phyloP scores from a whole-genome alignment of 2,797 vertebrate genomes.

The Octomys mimax region DNA sequence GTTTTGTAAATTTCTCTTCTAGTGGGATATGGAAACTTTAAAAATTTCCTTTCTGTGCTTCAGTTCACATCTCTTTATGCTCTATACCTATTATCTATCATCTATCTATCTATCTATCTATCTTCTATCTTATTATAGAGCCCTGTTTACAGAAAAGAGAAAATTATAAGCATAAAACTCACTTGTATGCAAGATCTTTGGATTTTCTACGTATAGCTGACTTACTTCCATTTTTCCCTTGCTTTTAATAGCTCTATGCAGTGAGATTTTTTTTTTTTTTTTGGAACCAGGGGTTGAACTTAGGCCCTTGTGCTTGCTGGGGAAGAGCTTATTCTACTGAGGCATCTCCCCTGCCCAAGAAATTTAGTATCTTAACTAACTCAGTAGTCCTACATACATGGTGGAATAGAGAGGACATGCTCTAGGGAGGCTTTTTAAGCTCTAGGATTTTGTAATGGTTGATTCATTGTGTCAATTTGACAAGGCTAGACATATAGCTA shows the following conservation, averaged over 20 bases:
- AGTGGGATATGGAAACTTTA: not conserved
- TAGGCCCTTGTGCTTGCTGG: too few relatives aligned
- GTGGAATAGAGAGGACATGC: not conserved
- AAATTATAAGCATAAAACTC: not conserved
- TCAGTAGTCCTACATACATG: not conserved
- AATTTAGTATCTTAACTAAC: not conserved
- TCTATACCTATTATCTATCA: not conserved
- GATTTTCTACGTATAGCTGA: not conserved
- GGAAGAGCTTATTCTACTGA: too few relatives aligned
- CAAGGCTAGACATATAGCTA: not conserved
- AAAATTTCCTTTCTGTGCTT: not conserved
- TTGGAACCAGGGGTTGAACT: too few relatives aligned
- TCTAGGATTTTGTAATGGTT: not conserved
- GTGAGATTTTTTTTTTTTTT: not conserved
- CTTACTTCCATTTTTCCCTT: slow-evolving; percentile 1
- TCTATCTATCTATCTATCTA: not conserved
- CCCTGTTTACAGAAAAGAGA: not conserved
- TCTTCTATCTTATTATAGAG: not conserved
- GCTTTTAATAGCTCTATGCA: not conserved
- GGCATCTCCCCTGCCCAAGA: too few relatives aligned
- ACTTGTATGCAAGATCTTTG: not conserved
- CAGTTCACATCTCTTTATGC: not conserved
- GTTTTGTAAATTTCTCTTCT: slow-evolving; percentile 29
- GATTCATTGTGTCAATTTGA: not conserved
- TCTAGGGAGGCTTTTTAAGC: not conserved